These are phyloP conservation scores for Dromas ardeola DNA, from an alignment of 2,113 vertebrate species.

Conservation along the genomic window DNA sequence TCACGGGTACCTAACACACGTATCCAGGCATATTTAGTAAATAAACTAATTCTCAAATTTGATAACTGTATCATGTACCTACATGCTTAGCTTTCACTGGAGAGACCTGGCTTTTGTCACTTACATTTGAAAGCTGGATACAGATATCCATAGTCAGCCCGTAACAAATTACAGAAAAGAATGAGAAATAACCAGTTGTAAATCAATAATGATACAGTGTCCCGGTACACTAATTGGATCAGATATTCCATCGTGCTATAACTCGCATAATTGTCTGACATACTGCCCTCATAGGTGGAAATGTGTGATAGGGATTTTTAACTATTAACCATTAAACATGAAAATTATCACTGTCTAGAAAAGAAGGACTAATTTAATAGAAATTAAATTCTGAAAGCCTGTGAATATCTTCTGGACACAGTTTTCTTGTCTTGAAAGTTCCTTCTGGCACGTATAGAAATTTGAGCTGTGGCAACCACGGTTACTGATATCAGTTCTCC, in stretches of 20 bases:
- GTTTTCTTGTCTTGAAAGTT: background rate
- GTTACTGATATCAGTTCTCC: background rate
- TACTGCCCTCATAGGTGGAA: background rate
- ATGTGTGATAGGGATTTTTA: background rate
- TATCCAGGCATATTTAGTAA: background rate
- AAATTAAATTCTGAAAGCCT: background rate
- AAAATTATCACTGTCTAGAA: background rate
- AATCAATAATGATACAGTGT: background rate
- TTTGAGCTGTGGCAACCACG: fast-evolving
- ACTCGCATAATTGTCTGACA: background rate
- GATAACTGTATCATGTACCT: background rate
- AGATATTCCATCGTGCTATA: background rate
- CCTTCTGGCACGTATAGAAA: background rate
- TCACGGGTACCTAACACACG: background rate
- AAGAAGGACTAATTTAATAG: background rate
- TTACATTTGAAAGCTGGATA: background rate
- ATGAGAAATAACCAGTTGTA: background rate
- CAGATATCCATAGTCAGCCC: background rate
- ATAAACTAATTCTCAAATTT: background rate
- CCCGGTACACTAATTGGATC: background rate
- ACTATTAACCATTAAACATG: background rate
- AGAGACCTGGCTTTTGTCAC: background rate
- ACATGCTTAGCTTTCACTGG: background rate
- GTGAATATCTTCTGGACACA: background rate
- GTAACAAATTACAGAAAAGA: background rate